Evolutionary conservation across 2,888 invertebrate genomes (phyloP).

Genomic region (Mycogona germanica): DNA sequence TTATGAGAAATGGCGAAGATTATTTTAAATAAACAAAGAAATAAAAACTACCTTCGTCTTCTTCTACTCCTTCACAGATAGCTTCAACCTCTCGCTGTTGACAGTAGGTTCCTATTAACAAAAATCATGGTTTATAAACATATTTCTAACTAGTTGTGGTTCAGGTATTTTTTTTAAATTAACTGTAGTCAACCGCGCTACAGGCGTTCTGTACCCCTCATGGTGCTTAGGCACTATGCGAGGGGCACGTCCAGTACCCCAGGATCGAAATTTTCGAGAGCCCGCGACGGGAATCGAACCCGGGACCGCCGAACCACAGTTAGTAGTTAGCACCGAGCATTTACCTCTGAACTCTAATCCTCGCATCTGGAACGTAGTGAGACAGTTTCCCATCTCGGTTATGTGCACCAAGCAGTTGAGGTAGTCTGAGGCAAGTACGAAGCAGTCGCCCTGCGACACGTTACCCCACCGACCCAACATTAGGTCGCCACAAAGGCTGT

Average conservation of each 20-base stretch:
- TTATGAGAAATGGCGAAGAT: background rate
- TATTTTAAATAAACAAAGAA: background rate
- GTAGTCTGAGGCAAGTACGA: constrained; percentile 94
- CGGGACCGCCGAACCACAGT: too few species aligned
- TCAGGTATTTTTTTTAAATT: constrained; percentile 5
- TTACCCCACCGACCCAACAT: constrained; percentile 88
- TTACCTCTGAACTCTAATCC: constrained; percentile 85
- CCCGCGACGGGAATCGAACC: too few species aligned
- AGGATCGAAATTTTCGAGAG: too few species aligned
- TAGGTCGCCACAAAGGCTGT: constrained; percentile 87
- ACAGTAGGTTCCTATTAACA: constrained; percentile 73
- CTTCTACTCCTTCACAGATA: constrained; percentile 92
- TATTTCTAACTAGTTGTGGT: background rate
- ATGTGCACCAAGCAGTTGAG: constrained; percentile 96
- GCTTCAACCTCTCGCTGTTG: constrained; percentile 98
- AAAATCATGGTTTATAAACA: background rate
- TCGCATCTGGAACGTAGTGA: constrained; percentile 94
- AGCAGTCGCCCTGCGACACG: constrained; percentile 95
- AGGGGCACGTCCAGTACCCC: too few species aligned
- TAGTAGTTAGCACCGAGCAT: constrained; percentile 10
- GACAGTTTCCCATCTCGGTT: constrained; percentile 93
- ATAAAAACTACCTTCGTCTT: constrained; percentile 67
- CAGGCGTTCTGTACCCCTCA: too few species aligned
- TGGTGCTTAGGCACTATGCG: too few species aligned
- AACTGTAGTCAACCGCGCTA: constrained; percentile 5